Conservation (phyloP, 2,797 vertebrate species). For the Peromyscus attwateri region DNA sequence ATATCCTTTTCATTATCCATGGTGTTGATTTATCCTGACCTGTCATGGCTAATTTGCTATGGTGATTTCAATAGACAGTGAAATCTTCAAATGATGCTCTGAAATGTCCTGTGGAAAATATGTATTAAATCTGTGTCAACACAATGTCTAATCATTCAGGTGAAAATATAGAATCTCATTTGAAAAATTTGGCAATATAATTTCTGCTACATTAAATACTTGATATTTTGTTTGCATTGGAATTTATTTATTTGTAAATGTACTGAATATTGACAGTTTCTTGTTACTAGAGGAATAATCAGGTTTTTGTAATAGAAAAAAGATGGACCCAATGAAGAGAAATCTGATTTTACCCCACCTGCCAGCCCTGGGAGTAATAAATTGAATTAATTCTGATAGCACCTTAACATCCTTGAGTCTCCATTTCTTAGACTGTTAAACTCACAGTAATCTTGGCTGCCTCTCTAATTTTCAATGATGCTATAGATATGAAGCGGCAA, state of each 20-base stretch:
- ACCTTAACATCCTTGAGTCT: constrained; percentile 1
- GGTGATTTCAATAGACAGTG: background rate
- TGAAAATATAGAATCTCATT: background rate
- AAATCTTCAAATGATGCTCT: constrained; percentile 19
- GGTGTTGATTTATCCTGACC: constrained; percentile 39
- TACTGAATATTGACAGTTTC: background rate
- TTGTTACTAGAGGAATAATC: background rate
- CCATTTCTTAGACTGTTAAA: constrained; percentile 8
- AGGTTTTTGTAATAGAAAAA: background rate
- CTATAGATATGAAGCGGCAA: background rate
- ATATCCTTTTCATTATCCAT: constrained; percentile 30
- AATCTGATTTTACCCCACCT: background rate
- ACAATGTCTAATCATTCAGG: background rate
- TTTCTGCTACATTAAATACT: constrained; percentile 26
- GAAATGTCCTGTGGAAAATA: constrained; percentile 12
- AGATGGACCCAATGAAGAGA: background rate
- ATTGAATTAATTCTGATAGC: constrained; percentile 17
- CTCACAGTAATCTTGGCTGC: background rate
- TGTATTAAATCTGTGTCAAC: background rate
- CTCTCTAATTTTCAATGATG: background rate
- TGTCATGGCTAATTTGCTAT: constrained; percentile 19
- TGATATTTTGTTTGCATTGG: background rate
- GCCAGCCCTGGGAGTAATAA: background rate
- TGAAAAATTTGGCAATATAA: background rate
- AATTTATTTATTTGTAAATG: background rate